Evolutionary conservation across 2,113 vertebrate genomes (phyloP), one percentile per base, ranked within the genome.

Genomic region (Garra rufa): DNA sequence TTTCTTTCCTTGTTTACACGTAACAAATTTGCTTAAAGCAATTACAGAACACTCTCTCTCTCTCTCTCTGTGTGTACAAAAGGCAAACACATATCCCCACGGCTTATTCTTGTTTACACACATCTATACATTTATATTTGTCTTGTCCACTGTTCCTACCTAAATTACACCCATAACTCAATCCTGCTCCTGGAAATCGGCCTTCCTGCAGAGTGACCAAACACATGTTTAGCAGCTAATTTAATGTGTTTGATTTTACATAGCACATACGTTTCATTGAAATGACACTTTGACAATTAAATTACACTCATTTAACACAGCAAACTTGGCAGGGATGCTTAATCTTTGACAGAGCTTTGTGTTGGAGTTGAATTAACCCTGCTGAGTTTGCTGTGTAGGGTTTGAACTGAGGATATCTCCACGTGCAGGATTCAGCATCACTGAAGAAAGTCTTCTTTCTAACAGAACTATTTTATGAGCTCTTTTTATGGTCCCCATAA

Each of bases 401-500:
- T 77, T 11, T 76, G 44, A 50, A 19, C 9, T 50, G 46, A 70
- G 17, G 1, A 41, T 24, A 74, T 74, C 6, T 44, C 69, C 6
- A 73, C 2, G 5, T 14, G 10, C 13, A 14, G 24, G 43, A 44
- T 28, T 44, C 70, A 44, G 13, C 14, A 15, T 74, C 41, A 0
- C 21, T 24, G 41, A 21, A 26, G 59, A 61, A 78, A 26, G 21
- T 65, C 15, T 46, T 8, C 17, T 38, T 38, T 67, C 28, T 69
- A 19, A 28, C n/a, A 28, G 9, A 34, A 55, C 7, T 6, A 44
- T 46, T 26, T 9, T 55, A 57, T 43, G 59, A 38, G 48, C 10
- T 44, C 13, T 24, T 75, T 46, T 26, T 63, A 41, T 24, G 41
- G 55, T 63, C 28, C 81, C 14, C 46, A 57, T 73, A 75, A 83